These are phyloP conservation scores for Gallinago paraguaiae DNA, from an alignment of 2,113 vertebrate genomes.

Conservation along the genomic window DNA sequence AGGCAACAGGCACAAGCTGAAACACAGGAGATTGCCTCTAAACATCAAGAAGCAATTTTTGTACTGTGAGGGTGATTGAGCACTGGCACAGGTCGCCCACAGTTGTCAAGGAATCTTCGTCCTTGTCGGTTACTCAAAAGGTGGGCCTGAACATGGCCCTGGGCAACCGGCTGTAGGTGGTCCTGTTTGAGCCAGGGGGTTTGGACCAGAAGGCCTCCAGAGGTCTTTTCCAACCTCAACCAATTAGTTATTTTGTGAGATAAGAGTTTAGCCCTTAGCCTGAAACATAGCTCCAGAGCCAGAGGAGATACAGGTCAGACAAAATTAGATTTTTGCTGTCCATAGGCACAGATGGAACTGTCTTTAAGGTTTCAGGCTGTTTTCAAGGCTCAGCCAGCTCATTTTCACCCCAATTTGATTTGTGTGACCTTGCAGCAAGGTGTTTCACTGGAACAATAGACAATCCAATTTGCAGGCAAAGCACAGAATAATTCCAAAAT, in stretches of 20 bases:
- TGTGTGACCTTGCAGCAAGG: conserved; percentile 35
- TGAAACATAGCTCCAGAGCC: background rate
- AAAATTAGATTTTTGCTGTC: background rate
- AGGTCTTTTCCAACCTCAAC: background rate
- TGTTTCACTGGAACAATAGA: background rate
- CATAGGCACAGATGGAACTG: background rate
- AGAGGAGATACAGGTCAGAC: background rate
- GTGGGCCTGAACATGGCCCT: background rate
- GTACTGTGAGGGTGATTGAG: background rate
- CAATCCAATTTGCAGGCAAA: background rate
- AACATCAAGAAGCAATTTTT: background rate
- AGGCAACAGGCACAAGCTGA: background rate
- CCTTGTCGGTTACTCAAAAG: background rate
- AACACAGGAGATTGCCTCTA: background rate
- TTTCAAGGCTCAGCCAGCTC: background rate
- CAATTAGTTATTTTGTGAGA: background rate
- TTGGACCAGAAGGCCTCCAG: background rate
- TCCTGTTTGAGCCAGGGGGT: rapidly evolving
- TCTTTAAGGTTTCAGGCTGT: background rate
- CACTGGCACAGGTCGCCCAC: background rate
- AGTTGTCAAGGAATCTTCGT: background rate
- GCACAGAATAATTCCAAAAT: background rate
- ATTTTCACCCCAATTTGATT: conserved; percentile 12
- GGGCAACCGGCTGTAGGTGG: background rate
- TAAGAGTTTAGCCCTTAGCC: background rate